phyloP scores from a whole-genome alignment of 2,797 vertebrate species.

The Syncerus caffer region DNA sequence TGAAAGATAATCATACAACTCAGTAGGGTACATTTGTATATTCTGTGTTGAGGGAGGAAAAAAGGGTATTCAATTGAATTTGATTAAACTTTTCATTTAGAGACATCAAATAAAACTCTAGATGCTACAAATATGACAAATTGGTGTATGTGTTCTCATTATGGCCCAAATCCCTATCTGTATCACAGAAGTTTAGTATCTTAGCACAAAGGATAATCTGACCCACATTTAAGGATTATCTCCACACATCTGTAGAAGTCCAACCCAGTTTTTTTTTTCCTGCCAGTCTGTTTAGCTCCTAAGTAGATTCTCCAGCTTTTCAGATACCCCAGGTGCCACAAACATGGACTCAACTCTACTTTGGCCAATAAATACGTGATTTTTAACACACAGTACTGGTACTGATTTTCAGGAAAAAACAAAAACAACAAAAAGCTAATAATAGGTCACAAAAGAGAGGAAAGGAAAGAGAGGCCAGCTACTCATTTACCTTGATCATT shows the following conservation, averaged over 20 bases:
- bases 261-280: neutral
- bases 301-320: slow-evolving; percentile 39
- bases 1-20: neutral
- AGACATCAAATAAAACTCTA: slow-evolving; percentile 45
- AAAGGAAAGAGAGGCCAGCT: slow-evolving; percentile 73
- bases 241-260: neutral
- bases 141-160: neutral
- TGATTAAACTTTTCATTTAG: slow-evolving; percentile 35
- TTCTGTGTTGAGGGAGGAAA: neutral
- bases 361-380: slow-evolving; percentile 16
- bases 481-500: slow-evolving; percentile 99
- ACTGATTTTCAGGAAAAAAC: slow-evolving; percentile 37
- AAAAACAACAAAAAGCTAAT: slow-evolving; percentile 46
- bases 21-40: neutral
- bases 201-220: neutral
- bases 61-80: neutral
- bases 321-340: slow-evolving; percentile 56
- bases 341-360: slow-evolving; percentile 39
- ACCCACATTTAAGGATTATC: neutral
- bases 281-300: neutral
- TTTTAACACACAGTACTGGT: slow-evolving; percentile 58
- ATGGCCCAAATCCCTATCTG: neutral
- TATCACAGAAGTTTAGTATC: slow-evolving; percentile 2
- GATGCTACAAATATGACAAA: neutral
- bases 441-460: slow-evolving; percentile 71